These are phyloP conservation scores for Tenrec ecaudatus DNA, from an alignment of 2,113 vertebrate species.

Conservation along the genomic window DNA sequence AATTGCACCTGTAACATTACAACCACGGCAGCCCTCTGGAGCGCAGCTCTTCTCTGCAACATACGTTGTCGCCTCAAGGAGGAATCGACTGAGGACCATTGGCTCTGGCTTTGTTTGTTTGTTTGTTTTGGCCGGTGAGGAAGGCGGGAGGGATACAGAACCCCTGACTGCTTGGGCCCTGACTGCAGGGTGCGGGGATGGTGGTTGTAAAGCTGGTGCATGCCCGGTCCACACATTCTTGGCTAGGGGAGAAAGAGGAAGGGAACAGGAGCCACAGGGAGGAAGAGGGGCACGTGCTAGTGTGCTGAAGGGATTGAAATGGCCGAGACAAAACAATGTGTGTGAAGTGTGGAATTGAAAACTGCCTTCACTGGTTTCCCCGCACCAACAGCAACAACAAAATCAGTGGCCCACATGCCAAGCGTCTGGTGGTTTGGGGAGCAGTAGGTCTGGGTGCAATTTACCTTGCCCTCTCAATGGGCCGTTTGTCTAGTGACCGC, in stretches of 20 bases:
- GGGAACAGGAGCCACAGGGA: no score
- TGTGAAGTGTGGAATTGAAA: no score
- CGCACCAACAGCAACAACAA: no score
- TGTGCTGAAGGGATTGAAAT: no score
- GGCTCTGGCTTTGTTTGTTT: not conserved
- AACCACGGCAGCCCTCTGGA: not conserved
- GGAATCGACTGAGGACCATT: not conserved
- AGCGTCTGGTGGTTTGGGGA: not conserved
- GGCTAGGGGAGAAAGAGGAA: no score
- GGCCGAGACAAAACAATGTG: no score
- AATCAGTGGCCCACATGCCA: no score
- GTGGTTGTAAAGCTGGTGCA: not conserved
- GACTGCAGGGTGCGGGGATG: not conserved
- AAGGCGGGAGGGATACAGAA: not conserved
- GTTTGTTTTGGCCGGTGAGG: not conserved
- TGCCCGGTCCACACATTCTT: not conserved
- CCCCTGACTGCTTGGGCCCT: not conserved
- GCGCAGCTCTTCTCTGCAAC: not conserved
- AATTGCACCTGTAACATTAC: not conserved
- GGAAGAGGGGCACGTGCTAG: no score
- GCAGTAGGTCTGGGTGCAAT: not conserved
- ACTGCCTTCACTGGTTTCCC: no score
- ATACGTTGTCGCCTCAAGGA: not conserved
- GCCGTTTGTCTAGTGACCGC: no score
- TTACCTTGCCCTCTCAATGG: not conserved